Conservation (phyloP, 2,113 vertebrate species). For the Trematocara stigmaticum region DNA sequence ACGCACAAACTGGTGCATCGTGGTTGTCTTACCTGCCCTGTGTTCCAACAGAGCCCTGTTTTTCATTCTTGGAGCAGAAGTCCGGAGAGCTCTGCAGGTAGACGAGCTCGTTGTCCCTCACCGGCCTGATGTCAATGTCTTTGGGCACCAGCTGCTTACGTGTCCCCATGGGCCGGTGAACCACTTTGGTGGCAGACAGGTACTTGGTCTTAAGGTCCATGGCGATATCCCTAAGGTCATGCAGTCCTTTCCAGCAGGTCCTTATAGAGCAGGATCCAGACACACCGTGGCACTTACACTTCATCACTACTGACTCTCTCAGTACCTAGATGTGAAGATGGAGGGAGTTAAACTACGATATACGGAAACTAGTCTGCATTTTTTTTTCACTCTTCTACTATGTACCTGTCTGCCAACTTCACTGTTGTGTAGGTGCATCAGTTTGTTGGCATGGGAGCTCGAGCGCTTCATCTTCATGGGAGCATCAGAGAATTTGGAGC, state of each 20-base stretch:
- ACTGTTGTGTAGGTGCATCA: slow-evolving; percentile 99
- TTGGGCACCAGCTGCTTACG: slow-evolving; percentile 98
- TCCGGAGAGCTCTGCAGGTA: slow-evolving; percentile 96
- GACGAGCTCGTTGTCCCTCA: slow-evolving; percentile 93
- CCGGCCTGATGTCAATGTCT: slow-evolving; percentile 93
- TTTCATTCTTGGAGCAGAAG: slow-evolving; percentile 92
- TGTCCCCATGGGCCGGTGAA: slow-evolving; percentile 90
- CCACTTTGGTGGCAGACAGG: slow-evolving; percentile 94
- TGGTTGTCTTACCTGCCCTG: slow-evolving; percentile 85
- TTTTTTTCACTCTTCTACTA: background rate
- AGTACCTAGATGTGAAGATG: slow-evolving; percentile 72
- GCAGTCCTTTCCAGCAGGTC: slow-evolving; percentile 96
- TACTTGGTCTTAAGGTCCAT: slow-evolving; percentile 94
- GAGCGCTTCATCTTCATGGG: slow-evolving; percentile 98
- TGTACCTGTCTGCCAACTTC: slow-evolving; percentile 97
- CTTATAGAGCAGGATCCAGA: slow-evolving; percentile 98
- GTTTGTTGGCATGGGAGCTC: slow-evolving; percentile 94
- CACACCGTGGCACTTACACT: slow-evolving; percentile 98
- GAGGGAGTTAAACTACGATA: background rate
- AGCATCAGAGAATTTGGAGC: slow-evolving; percentile 97
- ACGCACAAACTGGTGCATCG: background rate
- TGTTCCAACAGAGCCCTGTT: slow-evolving; percentile 90
- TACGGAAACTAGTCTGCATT: background rate
- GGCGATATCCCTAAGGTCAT: slow-evolving; percentile 89
- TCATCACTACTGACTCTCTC: slow-evolving; percentile 88